Evolutionary conservation across 2,888 invertebrate species (phyloP).

Genomic region (Dorcus parallelipipedus): DNA sequence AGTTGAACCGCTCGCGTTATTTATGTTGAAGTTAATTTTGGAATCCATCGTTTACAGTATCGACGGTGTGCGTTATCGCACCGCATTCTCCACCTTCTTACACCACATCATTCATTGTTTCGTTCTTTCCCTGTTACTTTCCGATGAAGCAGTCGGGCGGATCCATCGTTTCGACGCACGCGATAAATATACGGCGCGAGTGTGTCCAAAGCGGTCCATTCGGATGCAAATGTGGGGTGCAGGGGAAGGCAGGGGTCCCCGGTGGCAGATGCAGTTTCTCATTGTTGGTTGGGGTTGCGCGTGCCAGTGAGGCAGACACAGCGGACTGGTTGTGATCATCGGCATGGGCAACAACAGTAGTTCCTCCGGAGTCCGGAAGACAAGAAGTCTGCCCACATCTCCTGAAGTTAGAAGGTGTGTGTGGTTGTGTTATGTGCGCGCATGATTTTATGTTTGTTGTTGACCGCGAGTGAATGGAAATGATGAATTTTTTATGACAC

Average conservation of each 20-base stretch:
- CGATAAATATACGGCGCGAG: constrained; percentile 1
- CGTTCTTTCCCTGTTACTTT: no score
- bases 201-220: constrained; percentile 32
- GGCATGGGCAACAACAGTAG: constrained; percentile 44
- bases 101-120: no score
- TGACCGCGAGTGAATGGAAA: no score
- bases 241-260: constrained; percentile 30
- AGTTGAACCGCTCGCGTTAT: no score
- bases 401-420: constrained; percentile 41
- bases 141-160: no score
- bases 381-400: constrained; percentile 74
- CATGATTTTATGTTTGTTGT: no score
- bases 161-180: not conserved
- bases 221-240: constrained; percentile 39
- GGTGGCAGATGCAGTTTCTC: constrained; percentile 33
- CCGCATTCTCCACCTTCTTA: no score
- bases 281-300: constrained; percentile 31
- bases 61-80: no score
- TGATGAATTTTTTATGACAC: no score
- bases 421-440: constrained; percentile 7
- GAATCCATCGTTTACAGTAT: no score
- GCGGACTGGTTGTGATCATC: constrained; percentile 16
- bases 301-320: constrained; percentile 16
- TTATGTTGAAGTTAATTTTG: no score
- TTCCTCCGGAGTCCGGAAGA: constrained; percentile 48